Conservation (phyloP, 2,888 invertebrate genomes). For the Epicampocera succincta region DNA sequence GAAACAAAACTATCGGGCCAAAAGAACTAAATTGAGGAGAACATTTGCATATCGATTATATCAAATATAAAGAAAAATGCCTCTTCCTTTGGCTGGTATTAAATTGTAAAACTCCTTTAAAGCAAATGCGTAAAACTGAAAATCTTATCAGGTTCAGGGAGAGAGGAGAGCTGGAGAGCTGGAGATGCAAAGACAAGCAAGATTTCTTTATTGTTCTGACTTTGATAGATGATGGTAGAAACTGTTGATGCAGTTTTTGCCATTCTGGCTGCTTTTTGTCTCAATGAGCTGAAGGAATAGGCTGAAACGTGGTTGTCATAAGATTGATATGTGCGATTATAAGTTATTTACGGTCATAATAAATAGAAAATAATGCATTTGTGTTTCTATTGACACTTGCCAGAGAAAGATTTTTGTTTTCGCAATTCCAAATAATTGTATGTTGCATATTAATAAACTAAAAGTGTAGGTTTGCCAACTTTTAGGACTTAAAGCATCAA, state of each 20-base stretch:
- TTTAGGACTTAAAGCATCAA: too few relatives aligned
- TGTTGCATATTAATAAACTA: not conserved
- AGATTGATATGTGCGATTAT: slow-evolving; percentile 70
- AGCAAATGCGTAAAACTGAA: slow-evolving; percentile 34
- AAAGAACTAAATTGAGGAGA: slow-evolving; percentile 58
- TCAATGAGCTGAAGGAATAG: slow-evolving; percentile 31
- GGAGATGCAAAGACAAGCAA: slow-evolving; percentile 33
- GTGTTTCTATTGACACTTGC: slow-evolving; percentile 64
- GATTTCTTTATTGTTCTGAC: slow-evolving; percentile 80
- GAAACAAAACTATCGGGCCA: slow-evolving; percentile 35
- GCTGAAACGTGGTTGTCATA: slow-evolving; percentile 54
- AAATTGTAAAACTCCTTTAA: not conserved
- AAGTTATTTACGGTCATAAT: slow-evolving; percentile 72
- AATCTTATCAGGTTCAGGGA: not conserved
- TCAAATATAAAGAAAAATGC: slow-evolving; percentile 35
- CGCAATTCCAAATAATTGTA: not conserved
- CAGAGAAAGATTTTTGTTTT: slow-evolving; percentile 12
- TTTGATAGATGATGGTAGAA: slow-evolving; percentile 80
- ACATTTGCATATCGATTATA: slow-evolving; percentile 69
- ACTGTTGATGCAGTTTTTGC: slow-evolving; percentile 55
- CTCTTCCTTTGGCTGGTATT: not conserved
- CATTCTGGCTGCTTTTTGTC: slow-evolving; percentile 37
- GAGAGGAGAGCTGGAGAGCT: not conserved
- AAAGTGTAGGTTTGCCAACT: not conserved
- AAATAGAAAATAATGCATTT: slow-evolving; percentile 71